Base-by-base conservation (phyloP, 1,140 invertebrate genomes). In the Bombus balteatus region DNA sequence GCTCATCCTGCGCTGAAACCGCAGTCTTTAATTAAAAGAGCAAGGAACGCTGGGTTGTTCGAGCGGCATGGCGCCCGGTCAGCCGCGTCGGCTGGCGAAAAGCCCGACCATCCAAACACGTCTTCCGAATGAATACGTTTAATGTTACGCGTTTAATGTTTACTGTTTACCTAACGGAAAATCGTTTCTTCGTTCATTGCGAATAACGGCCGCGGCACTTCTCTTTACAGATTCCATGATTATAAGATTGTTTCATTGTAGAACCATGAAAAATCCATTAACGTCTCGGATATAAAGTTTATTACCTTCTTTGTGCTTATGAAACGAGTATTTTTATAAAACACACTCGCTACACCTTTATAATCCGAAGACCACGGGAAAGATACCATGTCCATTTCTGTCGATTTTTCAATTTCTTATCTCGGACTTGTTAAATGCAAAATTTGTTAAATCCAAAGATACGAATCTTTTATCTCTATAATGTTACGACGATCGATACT, bases 21-120 rank as follows among this genome's bases (percentile, higher is more conserved):
- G 34, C 59, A 28, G 81, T 37, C 47, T 70, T 88, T 83, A 86
- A 90, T 90, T 90, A 86, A 84, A 85, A 82, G 81, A 86, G 84
- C 66, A 62, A 41, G 37, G 12, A 28, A 47, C 32, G 39, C 59
- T 37, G 41, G 25, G 32, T 22, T 22, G 68, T 57, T 43, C 8
- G 25, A 83, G 41, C 68, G 66, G 6, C 47, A 66, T 41, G 59
- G 28, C 59, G 47, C 18, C 47, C 47, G 71, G 41, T 83, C 59
- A 65, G 18, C 34, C 32, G n/a, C 47, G 57, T 74, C 41, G 41
- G n/a, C 28, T 37, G 39, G 34, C 10, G 39, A 57, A 32, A 18
- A 74, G 10, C 28, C n/a, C 10, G 6, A 32, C 32, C 6, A 2
- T 13, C 28, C 10, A 34, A 53, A 74, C 32, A 5, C 41, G 32